Evolutionary conservation across 2,113 vertebrate genomes (phyloP).

Genomic region (Elephas maximus): DNA sequence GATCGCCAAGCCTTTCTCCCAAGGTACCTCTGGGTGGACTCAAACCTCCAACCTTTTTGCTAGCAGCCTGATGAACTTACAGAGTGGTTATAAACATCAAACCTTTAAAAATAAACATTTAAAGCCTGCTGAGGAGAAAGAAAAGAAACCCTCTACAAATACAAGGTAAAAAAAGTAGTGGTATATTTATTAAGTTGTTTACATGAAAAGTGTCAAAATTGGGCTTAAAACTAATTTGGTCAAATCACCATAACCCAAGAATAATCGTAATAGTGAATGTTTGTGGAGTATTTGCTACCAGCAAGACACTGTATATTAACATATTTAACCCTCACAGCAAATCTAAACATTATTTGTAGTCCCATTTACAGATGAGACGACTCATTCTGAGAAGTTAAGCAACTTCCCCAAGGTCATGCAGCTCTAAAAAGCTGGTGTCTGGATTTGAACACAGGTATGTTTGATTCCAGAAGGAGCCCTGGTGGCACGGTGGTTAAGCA

Average conservation of each 20-base stretch:
- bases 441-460: neutral
- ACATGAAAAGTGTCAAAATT: neutral
- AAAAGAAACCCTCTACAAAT: neutral
- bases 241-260: neutral
- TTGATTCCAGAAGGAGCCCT: neutral
- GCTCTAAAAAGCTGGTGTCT: neutral
- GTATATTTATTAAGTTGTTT: neutral
- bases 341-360: rapidly evolving
- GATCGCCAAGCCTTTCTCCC: neutral
- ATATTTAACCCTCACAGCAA: neutral
- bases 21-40: neutral
- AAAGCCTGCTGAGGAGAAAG: neutral
- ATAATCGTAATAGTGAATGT: neutral
- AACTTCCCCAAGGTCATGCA: neutral
- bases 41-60: neutral
- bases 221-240: neutral
- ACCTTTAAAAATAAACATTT: neutral
- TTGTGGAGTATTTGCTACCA: neutral
- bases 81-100: neutral
- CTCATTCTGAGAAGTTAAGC: neutral
- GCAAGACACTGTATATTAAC: neutral
- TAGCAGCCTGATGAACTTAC: neutral
- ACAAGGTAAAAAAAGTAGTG: neutral
- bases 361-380: neutral
- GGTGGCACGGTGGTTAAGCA: neutral